These are phyloP conservation scores for Micoletzkya japonica DNA, from an alignment of 2,888 invertebrate species.

Conservation along the genomic window DNA sequence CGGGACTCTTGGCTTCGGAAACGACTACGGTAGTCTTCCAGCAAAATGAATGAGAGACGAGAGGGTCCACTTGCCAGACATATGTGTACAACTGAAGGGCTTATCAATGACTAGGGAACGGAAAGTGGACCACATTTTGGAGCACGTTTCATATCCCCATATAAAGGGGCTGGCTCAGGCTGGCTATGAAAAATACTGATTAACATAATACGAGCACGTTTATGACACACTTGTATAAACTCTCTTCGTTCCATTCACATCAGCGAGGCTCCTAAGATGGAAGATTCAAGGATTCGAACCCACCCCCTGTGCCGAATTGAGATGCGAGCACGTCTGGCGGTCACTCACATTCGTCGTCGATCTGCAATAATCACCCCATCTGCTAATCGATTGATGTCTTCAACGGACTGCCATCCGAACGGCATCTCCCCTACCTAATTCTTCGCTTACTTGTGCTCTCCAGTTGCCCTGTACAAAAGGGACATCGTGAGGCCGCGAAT, in stretches of 20 bases:
- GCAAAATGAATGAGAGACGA: constrained; percentile 41
- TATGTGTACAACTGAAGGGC: constrained; percentile 50
- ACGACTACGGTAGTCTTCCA: constrained; percentile 42
- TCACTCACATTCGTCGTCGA: constrained; percentile 42
- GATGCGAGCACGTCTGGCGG: constrained; percentile 37
- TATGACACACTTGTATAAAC: too few species aligned
- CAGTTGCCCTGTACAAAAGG: constrained; percentile 17
- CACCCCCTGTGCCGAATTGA: constrained; percentile 36
- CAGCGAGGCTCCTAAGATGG: too few species aligned
- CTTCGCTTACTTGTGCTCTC: constrained; percentile 7
- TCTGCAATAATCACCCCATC: not conserved
- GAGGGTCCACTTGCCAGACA: constrained; percentile 51
- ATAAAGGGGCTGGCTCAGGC: too few species aligned
- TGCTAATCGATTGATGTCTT: not conserved
- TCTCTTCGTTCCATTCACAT: too few species aligned
- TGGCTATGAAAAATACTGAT: too few species aligned
- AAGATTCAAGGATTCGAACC: constrained; percentile 13
- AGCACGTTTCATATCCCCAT: too few species aligned
- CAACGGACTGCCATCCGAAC: not conserved
- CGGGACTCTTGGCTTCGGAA: constrained; percentile 47
- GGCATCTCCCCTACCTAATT: not conserved
- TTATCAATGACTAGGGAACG: too few species aligned
- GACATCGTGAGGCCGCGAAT: constrained; percentile 11
- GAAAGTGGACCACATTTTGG: too few species aligned
- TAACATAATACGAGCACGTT: too few species aligned